phyloP scores from a whole-genome alignment of 2,888 invertebrate species.

The Aphodius sticticus region DNA sequence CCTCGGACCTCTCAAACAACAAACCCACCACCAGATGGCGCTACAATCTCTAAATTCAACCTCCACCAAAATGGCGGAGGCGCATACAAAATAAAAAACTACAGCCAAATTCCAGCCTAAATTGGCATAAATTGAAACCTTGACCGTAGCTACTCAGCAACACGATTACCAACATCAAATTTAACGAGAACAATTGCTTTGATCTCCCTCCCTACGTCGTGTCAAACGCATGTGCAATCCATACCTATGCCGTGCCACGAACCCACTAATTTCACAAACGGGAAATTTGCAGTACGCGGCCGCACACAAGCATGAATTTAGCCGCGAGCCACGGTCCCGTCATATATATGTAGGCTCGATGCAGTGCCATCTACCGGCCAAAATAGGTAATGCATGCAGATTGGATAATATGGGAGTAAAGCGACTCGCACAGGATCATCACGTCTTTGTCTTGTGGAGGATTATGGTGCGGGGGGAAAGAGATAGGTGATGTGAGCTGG shows the following conservation, averaged over 20 bases:
- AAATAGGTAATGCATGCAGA: constrained; percentile 36
- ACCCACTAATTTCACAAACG: not conserved
- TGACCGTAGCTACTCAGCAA: not conserved
- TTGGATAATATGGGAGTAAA: constrained; percentile 25
- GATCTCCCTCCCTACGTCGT: not conserved
- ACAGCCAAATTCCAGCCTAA: not conserved
- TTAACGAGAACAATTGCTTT: not conserved
- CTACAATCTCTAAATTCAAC: no score
- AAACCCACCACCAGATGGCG: no score
- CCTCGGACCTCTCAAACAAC: no score
- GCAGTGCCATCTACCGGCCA: constrained; percentile 8
- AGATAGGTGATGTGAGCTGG: not conserved
- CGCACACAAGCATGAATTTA: not conserved
- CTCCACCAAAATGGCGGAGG: not conserved
- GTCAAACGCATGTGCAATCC: not conserved
- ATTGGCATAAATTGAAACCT: not conserved
- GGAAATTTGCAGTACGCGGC: not conserved
- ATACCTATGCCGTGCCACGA: not conserved
- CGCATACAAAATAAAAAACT: not conserved
- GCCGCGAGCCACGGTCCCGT: not conserved
- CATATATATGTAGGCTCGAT: not conserved
- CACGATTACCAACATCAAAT: not conserved
- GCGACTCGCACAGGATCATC: constrained; percentile 23
- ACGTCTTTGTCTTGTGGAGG: not conserved
- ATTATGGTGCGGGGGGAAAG: not conserved